phyloP scores from a whole-genome alignment of 1,140 invertebrate species.

The Ruditapes philippinarum region DNA sequence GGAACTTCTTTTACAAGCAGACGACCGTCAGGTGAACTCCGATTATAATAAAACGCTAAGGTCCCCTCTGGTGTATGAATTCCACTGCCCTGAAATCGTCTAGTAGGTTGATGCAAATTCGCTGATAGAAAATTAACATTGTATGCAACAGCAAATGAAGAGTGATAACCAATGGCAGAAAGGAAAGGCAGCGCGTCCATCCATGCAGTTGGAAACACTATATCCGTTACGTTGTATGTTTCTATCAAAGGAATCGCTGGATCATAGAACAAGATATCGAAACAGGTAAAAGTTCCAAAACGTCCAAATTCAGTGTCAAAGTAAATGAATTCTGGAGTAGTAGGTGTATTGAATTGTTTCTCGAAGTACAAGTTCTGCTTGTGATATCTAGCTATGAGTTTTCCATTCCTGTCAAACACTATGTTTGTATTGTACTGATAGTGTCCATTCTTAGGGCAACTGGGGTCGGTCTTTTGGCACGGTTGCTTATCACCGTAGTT shows the following conservation, averaged over 20 bases:
- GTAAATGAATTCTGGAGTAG: slow-evolving; percentile 64
- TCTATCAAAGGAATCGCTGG: slow-evolving; percentile 89
- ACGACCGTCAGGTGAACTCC: background rate
- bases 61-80: slow-evolving; percentile 86
- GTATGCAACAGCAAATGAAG: slow-evolving; percentile 86
- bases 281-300: no score
- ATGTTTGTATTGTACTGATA: slow-evolving; percentile 93
- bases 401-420: slow-evolving; percentile 90
- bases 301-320: no score
- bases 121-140: slow-evolving; percentile 89
- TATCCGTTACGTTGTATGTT: no score
- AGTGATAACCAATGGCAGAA: slow-evolving; percentile 87
- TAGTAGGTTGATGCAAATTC: slow-evolving; percentile 88
- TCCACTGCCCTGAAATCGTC: slow-evolving; percentile 87
- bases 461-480: slow-evolving; percentile 87
- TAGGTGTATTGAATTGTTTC: slow-evolving; percentile 89
- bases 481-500: slow-evolving; percentile 90
- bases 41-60: no score
- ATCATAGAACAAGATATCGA: slow-evolving; percentile 90
- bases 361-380: slow-evolving; percentile 89
- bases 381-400: no score
- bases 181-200: slow-evolving; percentile 92
- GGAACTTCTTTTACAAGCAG: slow-evolving; percentile 65
- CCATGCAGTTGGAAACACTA: slow-evolving; percentile 91
- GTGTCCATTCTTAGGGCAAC: slow-evolving; percentile 87